Conservation (phyloP, 2,888 invertebrate species). For the Didymodactylos carnosus region DNA sequence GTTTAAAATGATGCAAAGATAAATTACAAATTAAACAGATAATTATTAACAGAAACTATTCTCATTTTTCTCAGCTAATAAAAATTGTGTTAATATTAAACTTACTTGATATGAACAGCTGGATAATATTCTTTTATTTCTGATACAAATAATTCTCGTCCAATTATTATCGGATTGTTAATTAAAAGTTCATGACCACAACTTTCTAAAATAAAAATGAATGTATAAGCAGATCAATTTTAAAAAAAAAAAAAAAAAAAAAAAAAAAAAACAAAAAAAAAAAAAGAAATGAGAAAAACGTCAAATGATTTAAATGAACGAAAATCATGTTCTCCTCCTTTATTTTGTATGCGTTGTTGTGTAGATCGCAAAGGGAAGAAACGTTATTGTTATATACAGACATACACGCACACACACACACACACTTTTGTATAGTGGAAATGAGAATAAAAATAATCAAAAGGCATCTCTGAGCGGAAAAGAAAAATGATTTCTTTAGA, state of each 20-base stretch:
- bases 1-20: too few species aligned
- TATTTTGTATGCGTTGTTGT: too few species aligned
- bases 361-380: neutral
- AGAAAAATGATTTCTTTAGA: too few species aligned
- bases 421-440: neutral
- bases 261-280: constrained; percentile 7
- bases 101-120: constrained; percentile 8
- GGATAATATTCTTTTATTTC: constrained; percentile 12
- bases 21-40: too few species aligned
- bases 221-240: neutral
- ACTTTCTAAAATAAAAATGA: neutral
- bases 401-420: neutral
- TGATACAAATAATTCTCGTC: constrained; percentile 10
- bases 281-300: too few species aligned
- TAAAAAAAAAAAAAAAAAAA: neutral
- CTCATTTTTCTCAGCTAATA: neutral
- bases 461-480: too few species aligned
- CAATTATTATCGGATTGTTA: constrained; percentile 9
- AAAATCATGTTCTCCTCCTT: neutral
- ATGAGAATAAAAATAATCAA: neutral
- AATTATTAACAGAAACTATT: neutral
- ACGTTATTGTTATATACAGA: neutral
- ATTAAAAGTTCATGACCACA: constrained; percentile 10
- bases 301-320: constrained; percentile 1
- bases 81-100: neutral